A percentile compares a stretch with the other conserved stretches of the same genome.
These are phyloP conservation scores for Alloplasta piceator DNA, from an alignment of 2,888 invertebrate genomes.

Conservation along the genomic window DNA sequence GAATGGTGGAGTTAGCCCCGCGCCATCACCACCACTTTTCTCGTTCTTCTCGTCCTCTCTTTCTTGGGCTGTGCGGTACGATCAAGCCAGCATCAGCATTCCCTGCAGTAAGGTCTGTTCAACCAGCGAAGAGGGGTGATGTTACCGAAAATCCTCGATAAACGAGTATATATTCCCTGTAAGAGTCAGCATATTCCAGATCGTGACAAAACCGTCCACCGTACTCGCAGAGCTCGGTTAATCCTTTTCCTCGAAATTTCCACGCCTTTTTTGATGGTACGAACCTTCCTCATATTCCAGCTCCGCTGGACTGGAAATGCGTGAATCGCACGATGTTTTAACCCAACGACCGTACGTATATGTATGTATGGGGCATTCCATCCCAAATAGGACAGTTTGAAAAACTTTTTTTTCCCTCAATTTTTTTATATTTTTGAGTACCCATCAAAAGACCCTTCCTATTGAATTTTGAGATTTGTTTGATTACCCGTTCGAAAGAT, in stretches of 20 bases:
- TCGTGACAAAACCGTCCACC: conserved; percentile 46
- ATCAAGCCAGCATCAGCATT: conserved; percentile 33
- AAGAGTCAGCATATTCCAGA: conserved; percentile 83
- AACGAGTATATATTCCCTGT: conserved; percentile 64
- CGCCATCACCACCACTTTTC: conserved; percentile 59
- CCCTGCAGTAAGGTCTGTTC: conserved; percentile 31
- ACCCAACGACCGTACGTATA: not conserved
- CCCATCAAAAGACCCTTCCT: too few species aligned
- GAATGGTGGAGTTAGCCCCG: conserved; percentile 53
- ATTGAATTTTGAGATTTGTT: too few species aligned
- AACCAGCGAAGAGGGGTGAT: conserved; percentile 14
- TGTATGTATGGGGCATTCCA: too few species aligned
- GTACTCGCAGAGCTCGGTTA: conserved; percentile 6
- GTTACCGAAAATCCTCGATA: too few species aligned
- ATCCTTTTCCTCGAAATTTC: conserved; percentile 47
- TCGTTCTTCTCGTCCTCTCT: conserved; percentile 7
- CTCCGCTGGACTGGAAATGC: too few species aligned
- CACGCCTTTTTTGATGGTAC: conserved; percentile 29
- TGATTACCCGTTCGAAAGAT: too few species aligned
- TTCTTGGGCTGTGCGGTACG: conserved; percentile 1
- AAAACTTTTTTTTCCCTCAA: too few species aligned
- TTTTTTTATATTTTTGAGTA: too few species aligned
- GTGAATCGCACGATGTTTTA: not conserved
- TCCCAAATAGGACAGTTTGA: too few species aligned
- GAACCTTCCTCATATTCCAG: not conserved